phyloP scores from a whole-genome alignment of 2,888 invertebrate species.

The Microchrysa polita region DNA sequence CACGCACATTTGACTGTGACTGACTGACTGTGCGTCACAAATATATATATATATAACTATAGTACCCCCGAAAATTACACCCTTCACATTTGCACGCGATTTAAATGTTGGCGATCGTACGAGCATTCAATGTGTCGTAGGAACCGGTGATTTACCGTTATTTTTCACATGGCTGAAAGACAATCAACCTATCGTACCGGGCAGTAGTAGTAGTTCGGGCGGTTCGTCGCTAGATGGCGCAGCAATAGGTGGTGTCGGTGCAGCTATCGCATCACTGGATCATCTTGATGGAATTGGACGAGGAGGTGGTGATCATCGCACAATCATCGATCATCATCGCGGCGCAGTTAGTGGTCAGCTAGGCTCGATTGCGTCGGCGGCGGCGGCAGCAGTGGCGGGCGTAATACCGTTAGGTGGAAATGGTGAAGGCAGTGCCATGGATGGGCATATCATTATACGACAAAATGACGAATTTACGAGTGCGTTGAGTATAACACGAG shows the following conservation, averaged over 20 bases:
- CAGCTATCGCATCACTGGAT: slow-evolving; percentile 50
- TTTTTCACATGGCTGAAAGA: slow-evolving; percentile 73
- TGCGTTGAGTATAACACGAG: slow-evolving; percentile 69
- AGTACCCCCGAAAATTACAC: slow-evolving; percentile 74
- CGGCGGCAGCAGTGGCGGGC: too few relatives aligned
- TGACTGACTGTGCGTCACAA: background rate
- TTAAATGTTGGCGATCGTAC: slow-evolving; percentile 70
- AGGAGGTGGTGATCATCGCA: slow-evolving; percentile 25
- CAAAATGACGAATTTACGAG: slow-evolving; percentile 71
- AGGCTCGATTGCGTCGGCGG: slow-evolving; percentile 36
- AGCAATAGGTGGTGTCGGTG: background rate
- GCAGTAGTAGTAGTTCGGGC: too few relatives aligned
- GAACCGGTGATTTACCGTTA: slow-evolving; percentile 72
- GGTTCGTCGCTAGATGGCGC: slow-evolving; percentile 41
- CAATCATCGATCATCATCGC: slow-evolving; percentile 46
- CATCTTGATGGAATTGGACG: slow-evolving; percentile 54
- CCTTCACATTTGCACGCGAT: slow-evolving; percentile 72
- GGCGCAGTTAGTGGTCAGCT: background rate
- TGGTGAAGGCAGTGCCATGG: slow-evolving; percentile 59
- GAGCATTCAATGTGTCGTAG: slow-evolving; percentile 70
- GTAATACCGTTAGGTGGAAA: slow-evolving; percentile 54
- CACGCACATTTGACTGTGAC: background rate
- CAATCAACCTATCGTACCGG: slow-evolving; percentile 64
- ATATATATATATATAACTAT: slow-evolving; percentile 47
- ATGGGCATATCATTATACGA: slow-evolving; percentile 67